Evolutionary conservation across 2,888 invertebrate genomes (phyloP).

Genomic region (Alloscopus bannaensis): DNA sequence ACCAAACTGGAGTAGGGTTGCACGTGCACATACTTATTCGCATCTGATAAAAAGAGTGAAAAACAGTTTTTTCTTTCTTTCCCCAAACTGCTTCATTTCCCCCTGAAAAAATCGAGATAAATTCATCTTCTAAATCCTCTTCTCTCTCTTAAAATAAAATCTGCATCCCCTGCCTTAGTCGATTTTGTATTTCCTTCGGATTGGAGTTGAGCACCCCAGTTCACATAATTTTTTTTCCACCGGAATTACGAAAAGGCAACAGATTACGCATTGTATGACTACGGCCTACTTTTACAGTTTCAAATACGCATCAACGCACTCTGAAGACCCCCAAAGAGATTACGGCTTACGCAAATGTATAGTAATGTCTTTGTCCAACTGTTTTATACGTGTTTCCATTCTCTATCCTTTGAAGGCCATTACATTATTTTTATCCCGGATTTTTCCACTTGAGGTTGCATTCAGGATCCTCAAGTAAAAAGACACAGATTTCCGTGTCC

Average conservation of each 20-base stretch:
- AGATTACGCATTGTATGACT: not conserved
- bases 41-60: slow-evolving; percentile 41
- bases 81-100: slow-evolving; percentile 10
- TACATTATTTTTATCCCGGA: slow-evolving; percentile 58
- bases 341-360: no score
- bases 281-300: slow-evolving; percentile 5
- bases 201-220: not conserved
- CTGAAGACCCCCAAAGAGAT: not conserved
- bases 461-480: slow-evolving; percentile 22
- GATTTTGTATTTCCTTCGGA: no score
- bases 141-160: slow-evolving; percentile 37
- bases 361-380: no score
- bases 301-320: not conserved
- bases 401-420: slow-evolving; percentile 23
- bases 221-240: not conserved
- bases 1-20: not conserved
- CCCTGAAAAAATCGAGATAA: slow-evolving; percentile 30
- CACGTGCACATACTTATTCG: slow-evolving; percentile 51
- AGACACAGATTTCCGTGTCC: slow-evolving; percentile 26
- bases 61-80: slow-evolving; percentile 12
- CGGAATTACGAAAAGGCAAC: no score
- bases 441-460: slow-evolving; percentile 33
- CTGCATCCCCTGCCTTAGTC: not conserved
- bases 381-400: not conserved
- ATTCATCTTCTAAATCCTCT: slow-evolving; percentile 47